Conservation (phyloP, 1,140 invertebrate species). For the Eubasilissa regina region DNA sequence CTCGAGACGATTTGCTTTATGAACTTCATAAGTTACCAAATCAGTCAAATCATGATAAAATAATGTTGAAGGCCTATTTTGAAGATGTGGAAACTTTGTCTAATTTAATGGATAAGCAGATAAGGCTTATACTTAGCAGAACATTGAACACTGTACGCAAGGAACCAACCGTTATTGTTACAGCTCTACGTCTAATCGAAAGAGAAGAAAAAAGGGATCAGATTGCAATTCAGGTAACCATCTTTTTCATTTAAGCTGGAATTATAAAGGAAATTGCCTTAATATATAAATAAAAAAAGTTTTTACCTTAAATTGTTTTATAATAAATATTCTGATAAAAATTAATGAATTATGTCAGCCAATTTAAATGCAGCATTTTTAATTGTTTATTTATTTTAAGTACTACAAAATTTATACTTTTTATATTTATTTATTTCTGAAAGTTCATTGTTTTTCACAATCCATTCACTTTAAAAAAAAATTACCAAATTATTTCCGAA, state of each 20-base stretch:
- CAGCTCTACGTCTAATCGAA: constrained; percentile 96
- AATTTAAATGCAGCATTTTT: no score
- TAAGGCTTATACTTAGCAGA: constrained; percentile 90
- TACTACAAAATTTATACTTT: no score
- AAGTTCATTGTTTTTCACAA: no score
- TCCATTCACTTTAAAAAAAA: no score
- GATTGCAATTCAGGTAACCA: constrained; percentile 78
- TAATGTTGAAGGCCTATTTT: constrained; percentile 95
- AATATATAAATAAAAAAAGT: no score
- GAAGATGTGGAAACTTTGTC: constrained; percentile 94
- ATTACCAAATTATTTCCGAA: no score
- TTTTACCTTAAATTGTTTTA: no score
- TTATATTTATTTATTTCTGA: no score
- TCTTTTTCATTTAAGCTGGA: background rate
- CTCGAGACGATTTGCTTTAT: constrained; percentile 94
- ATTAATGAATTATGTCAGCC: no score
- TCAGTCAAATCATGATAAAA: constrained; percentile 91
- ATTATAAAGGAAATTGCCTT: background rate
- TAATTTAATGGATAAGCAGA: constrained; percentile 91
- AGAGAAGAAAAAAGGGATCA: constrained; percentile 94
- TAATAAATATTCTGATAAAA: no score
- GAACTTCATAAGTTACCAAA: constrained; percentile 96
- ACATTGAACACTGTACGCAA: constrained; percentile 95
- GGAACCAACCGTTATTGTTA: constrained; percentile 96
- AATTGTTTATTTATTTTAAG: no score